A percentile compares a stretch with the other conserved stretches of the same genome.
These are phyloP conservation scores for Drosophila niveifrons DNA, from an alignment of 2,888 invertebrate genomes.

Conservation along the genomic window DNA sequence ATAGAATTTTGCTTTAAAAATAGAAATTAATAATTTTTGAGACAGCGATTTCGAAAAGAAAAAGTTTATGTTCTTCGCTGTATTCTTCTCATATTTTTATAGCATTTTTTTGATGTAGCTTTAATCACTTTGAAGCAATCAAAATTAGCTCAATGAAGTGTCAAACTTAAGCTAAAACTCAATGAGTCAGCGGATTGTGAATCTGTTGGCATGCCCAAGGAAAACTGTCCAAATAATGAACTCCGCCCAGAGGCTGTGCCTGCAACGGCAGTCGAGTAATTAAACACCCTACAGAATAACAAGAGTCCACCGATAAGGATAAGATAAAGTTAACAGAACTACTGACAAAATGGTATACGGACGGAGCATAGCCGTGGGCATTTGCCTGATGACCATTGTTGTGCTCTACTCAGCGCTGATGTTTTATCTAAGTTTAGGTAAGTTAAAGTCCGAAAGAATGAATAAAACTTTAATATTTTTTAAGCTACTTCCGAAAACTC, in stretches of 20 bases:
- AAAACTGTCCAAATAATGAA: conserved; percentile 50
- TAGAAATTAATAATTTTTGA: conserved; percentile 4
- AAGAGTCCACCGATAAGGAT: conserved; percentile 40
- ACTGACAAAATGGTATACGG: conserved; percentile 80
- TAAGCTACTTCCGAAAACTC: neutral
- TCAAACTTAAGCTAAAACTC: conserved; percentile 41
- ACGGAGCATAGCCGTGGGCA: conserved; percentile 84
- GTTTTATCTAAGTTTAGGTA: conserved; percentile 85
- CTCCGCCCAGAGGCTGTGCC: conserved; percentile 58
- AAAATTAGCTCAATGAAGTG: conserved; percentile 60
- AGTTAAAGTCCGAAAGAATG: conserved; percentile 47
- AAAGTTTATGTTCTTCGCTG: conserved; percentile 22
- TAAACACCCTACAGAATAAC: conserved; percentile 40
- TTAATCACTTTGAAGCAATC: conserved; percentile 21
- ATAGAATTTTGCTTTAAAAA: neutral
- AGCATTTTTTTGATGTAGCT: neutral
- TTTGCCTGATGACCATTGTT: conserved; percentile 80
- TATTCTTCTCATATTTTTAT: neutral
- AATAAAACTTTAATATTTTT: neutral
- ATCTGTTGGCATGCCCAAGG: conserved; percentile 34
- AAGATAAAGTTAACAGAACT: conserved; percentile 29
- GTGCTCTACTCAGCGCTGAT: conserved; percentile 82
- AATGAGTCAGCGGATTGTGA: conserved; percentile 33
- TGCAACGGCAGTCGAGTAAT: conserved; percentile 56
- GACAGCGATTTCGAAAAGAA: conserved; percentile 33